A percentile compares a stretch with the other conserved stretches of the same genome.
Evolutionary conservation across 2,888 invertebrate genomes (phyloP).

Genomic region (Hirtodrosophila confusa): DNA sequence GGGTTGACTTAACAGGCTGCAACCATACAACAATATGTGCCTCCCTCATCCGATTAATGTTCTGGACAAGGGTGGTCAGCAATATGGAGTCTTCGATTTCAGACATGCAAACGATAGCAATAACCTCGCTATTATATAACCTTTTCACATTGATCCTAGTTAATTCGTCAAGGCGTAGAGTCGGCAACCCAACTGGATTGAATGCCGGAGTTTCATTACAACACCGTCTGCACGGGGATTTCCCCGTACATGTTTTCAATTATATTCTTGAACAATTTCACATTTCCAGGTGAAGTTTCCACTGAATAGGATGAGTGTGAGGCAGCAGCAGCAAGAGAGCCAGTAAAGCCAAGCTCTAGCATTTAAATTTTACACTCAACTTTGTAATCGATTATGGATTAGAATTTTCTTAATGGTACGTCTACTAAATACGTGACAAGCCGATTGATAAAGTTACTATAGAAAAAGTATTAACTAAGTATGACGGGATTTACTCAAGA

Average conservation of each 20-base stretch:
- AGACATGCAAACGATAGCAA: conserved; percentile 33
- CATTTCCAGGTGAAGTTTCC: too few relatives aligned
- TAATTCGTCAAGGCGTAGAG: neutral
- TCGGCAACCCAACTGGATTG: neutral
- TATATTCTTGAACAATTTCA: conserved; percentile 4
- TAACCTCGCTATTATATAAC: neutral
- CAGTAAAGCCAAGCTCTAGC: too few relatives aligned
- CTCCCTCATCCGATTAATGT: conserved; percentile 20
- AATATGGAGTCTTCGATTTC: conserved; percentile 4
- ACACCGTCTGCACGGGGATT: conserved; percentile 7
- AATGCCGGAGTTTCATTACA: conserved; percentile 7
- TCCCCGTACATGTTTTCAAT: conserved; percentile 1
- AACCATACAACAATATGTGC: conserved; percentile 27
- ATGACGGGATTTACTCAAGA: too few relatives aligned
- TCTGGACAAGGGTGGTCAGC: conserved; percentile 11
- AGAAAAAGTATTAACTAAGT: too few relatives aligned
- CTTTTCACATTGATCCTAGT: neutral
- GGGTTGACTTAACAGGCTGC: fast-evolving
- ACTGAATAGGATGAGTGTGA: too few relatives aligned
- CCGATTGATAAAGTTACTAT: too few relatives aligned
- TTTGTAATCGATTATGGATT: too few relatives aligned
- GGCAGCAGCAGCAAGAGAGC: too few relatives aligned
- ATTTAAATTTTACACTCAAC: too few relatives aligned
- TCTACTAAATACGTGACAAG: too few relatives aligned
- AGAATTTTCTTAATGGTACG: too few relatives aligned